Conservation (phyloP, 2,797 vertebrate genomes). For the Melanotaenia trifasciata region DNA sequence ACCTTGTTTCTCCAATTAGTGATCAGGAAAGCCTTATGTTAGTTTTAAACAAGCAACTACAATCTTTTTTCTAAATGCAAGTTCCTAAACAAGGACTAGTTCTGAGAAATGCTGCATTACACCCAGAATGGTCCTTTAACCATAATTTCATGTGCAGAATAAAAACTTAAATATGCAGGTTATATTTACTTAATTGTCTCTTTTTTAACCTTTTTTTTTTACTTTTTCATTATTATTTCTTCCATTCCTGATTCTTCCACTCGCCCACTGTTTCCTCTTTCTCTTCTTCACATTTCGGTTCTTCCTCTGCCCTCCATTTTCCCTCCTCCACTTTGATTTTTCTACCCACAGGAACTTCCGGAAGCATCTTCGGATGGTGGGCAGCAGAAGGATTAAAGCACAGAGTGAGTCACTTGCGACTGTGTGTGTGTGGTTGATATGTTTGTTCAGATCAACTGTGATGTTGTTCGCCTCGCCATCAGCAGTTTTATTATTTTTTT, state of each 20-base stretch:
- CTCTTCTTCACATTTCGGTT: constrained; percentile 46
- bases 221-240: constrained; percentile 22
- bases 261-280: constrained; percentile 48
- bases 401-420: constrained; percentile 91
- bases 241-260: constrained; percentile 35
- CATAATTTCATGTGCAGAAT: constrained; percentile 38
- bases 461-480: constrained; percentile 62
- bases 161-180: constrained; percentile 36
- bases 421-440: constrained; percentile 54
- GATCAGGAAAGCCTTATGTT: not conserved
- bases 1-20: not conserved
- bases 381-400: constrained; percentile 97
- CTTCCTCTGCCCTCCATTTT: constrained; percentile 49
- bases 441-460: constrained; percentile 56
- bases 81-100: not conserved
- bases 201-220: constrained; percentile 32
- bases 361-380: constrained; percentile 99
- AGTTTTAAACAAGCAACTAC: too few relatives aligned
- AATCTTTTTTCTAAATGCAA: not conserved
- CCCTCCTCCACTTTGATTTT: constrained; percentile 60
- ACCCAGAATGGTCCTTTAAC: constrained; percentile 29
- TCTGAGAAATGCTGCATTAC: constrained; percentile 9
- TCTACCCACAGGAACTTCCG: constrained; percentile 94
- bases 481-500: constrained; percentile 46
- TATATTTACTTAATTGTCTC: constrained; percentile 61